phyloP scores from a whole-genome alignment of 2,113 vertebrate genomes.

The Leptocoma aspasia region DNA sequence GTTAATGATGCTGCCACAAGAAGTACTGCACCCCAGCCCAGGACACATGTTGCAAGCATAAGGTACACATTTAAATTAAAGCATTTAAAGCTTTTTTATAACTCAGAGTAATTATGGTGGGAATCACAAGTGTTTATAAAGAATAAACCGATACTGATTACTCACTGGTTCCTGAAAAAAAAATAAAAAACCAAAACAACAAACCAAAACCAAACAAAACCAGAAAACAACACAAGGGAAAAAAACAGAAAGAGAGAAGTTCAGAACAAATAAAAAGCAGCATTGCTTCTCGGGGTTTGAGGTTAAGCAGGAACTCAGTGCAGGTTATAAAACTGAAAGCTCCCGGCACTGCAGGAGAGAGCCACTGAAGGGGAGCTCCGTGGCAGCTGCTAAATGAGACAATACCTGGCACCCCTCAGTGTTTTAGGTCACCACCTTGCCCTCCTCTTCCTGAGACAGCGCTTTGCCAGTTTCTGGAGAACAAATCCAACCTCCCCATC shows the following conservation, averaged over 20 bases:
- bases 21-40: not conserved
- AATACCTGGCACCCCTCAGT: not conserved
- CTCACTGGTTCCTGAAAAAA: not conserved
- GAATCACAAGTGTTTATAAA: not conserved
- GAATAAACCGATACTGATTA: not conserved
- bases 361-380: not conserved
- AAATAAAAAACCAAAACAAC: not conserved
- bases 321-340: not conserved
- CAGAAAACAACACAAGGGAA: not conserved
- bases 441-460: not conserved
- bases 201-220: not conserved
- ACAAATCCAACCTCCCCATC: rapidly evolving
- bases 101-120: not conserved
- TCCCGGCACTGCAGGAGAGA: not conserved
- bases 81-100: not conserved
- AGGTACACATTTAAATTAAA: not conserved
- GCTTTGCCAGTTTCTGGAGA: not conserved
- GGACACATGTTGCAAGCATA: not conserved
- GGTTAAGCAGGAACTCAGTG: not conserved
- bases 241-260: not conserved
- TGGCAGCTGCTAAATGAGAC: not conserved
- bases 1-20: not conserved
- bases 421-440: not conserved
- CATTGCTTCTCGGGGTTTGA: not conserved
- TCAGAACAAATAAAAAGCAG: not conserved